Evolutionary conservation across 2,888 invertebrate genomes (phyloP).

Genomic region (Norana najaformis): DNA sequence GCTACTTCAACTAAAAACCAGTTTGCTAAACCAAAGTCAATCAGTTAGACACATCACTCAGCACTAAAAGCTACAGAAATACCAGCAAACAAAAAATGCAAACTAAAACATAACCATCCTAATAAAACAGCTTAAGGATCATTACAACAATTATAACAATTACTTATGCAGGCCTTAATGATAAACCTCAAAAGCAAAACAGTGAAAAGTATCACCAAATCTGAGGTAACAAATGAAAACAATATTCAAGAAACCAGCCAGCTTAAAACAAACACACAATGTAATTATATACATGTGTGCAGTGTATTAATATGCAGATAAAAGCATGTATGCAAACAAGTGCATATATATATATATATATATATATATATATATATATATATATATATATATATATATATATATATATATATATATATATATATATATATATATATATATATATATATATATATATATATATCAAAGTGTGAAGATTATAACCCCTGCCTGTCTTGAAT

Average conservation of each 20-base stretch:
- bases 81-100: background rate
- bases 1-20: background rate
- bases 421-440: background rate
- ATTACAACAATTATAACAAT: background rate
- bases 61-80: background rate
- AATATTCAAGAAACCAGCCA: background rate
- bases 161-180: background rate
- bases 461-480: background rate
- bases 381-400: background rate
- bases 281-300: background rate
- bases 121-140: background rate
- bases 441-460: background rate
- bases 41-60: background rate
- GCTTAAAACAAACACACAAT: too few species aligned
- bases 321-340: background rate
- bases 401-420: background rate
- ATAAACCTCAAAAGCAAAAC: background rate
- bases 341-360: background rate
- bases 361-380: background rate
- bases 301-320: background rate
- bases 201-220: background rate
- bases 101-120: background rate
- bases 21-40: background rate
- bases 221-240: slow-evolving; percentile 6
- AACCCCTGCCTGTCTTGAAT: background rate